Conservation (phyloP, 2,113 vertebrate species). For the Platichthys stellatus region DNA sequence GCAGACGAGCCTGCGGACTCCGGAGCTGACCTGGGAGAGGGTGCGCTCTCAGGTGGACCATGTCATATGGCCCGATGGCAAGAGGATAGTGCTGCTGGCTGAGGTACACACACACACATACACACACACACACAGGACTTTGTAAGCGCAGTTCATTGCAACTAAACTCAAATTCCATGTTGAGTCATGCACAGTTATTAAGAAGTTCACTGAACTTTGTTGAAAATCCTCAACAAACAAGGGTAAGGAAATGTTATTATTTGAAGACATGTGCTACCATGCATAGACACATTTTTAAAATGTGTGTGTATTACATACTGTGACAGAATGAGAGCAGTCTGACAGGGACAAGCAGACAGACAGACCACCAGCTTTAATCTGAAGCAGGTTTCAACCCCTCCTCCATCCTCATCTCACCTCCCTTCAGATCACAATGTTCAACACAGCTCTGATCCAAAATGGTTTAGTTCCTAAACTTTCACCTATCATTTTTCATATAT, state of each 20-base stretch:
- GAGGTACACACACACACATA: constrained; percentile 84
- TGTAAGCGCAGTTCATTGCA: background rate
- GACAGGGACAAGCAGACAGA: constrained; percentile 18
- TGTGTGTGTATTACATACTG: background rate
- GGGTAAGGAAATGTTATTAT: background rate
- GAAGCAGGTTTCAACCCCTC: too few relatives aligned
- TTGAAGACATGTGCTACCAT: too few relatives aligned
- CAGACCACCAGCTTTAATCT: constrained; percentile 23
- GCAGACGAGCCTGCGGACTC: constrained; percentile 94
- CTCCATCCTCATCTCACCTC: too few relatives aligned
- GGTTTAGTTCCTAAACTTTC: too few relatives aligned
- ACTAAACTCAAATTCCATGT: too few relatives aligned
- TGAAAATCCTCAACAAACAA: background rate
- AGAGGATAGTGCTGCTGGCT: constrained; percentile 95
- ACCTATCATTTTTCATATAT: too few relatives aligned
- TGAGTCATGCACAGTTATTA: background rate
- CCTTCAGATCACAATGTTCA: too few relatives aligned
- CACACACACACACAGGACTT: too few relatives aligned
- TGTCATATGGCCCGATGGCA: constrained; percentile 98
- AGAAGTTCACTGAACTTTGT: background rate
- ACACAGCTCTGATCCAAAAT: too few relatives aligned
- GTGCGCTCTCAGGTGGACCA: constrained; percentile 98
- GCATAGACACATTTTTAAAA: background rate
- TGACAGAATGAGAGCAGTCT: constrained; percentile 66
- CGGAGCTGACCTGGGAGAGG: constrained; percentile 97